Evolutionary conservation across 37 sponge, comb jelly and placozoan genomes (phyloP), one percentile per base, ranked within the genome.

Genomic region (Chondrosia reniformis): DNA sequence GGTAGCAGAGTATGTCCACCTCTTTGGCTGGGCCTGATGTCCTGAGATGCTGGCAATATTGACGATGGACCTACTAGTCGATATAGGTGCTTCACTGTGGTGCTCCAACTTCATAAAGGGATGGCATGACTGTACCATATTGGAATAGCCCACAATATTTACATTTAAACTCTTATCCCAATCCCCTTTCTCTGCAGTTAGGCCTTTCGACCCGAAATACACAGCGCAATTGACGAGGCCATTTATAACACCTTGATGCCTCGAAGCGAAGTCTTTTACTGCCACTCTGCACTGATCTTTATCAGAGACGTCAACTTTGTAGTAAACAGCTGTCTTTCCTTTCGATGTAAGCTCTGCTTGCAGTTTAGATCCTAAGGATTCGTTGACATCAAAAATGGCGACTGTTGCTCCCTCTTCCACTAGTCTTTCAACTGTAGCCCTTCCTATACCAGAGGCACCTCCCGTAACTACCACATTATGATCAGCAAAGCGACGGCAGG

Each of bases 161-260:
- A 93, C 94, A 46, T 36, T 30, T 30, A 93, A 84, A 63, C 85
- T 93, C 74, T 86, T 93, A 24, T 89, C 85, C 94, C 94, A 93
- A 55, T 93, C 94, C 24, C 76, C 45, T 32, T 76, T 55, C 62
- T 89, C 83, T 27, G 94, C 94, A 37, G 31, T 73, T 43, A 93
- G 66, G 6, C 69, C 79, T 49, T 89, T 79, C 22, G 85, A 89
- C 17, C 94, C 94, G 67, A 93, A 93, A 54, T 89, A 93, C 8
- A 81, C 94, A 7, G 88, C 94, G 55, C 81, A 66, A 57, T 93
- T 93, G 38, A 89, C 89, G 22, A 93, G 81, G 33, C 54, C 82
- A 75, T 86, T 75, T 33, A 93, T 33, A n/a, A 46, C 42, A 44
- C 67, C 69, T 8, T 79, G 85, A 34, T 77, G 79, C 45, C 7